These are phyloP conservation scores for Austrofundulus limnaeus DNA, from an alignment of 2,113 vertebrate species.

Conservation along the genomic window DNA sequence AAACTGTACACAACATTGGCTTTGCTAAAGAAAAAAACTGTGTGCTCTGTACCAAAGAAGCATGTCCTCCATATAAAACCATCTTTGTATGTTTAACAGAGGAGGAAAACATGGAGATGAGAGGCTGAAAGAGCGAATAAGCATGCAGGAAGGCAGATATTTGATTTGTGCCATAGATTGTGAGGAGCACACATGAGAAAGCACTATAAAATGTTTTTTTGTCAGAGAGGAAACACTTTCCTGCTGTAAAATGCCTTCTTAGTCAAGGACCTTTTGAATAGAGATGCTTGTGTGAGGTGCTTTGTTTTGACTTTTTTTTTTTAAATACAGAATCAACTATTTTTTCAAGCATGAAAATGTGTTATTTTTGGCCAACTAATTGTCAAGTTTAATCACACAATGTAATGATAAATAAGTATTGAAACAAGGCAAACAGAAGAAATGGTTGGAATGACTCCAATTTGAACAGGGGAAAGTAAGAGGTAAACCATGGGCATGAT, in stretches of 20 bases:
- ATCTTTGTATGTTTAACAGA: constrained; percentile 16
- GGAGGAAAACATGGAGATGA: constrained; percentile 1
- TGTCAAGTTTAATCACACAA: constrained; percentile 22
- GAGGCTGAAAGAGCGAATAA: constrained; percentile 12
- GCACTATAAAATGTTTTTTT: constrained; percentile 26
- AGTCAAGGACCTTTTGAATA: constrained; percentile 16
- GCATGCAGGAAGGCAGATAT: constrained; percentile 42
- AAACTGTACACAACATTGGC: constrained; percentile 12
- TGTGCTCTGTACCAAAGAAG: constrained; percentile 10
- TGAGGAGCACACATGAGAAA: constrained; percentile 26
- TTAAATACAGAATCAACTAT: constrained; percentile 9
- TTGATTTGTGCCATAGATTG: constrained; percentile 50
- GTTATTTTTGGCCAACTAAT: not conserved
- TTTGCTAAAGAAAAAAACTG: constrained; percentile 20
- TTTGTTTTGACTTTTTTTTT: no score
- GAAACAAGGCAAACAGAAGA: constrained; percentile 19
- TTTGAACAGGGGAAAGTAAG: constrained; percentile 42
- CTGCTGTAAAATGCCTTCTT: constrained; percentile 12
- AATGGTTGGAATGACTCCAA: constrained; percentile 30
- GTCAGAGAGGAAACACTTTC: constrained; percentile 18
- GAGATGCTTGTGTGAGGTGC: not conserved
- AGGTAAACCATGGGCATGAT: constrained; percentile 21
- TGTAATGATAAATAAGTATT: no score
- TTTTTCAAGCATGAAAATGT: constrained; percentile 8
- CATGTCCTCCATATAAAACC: not conserved